Percentiles rank a stretch among this genome's conserved stretches.
These are phyloP conservation scores for Cantharis lateralis DNA, from an alignment of 2,888 invertebrate genomes.

Conservation along the genomic window DNA sequence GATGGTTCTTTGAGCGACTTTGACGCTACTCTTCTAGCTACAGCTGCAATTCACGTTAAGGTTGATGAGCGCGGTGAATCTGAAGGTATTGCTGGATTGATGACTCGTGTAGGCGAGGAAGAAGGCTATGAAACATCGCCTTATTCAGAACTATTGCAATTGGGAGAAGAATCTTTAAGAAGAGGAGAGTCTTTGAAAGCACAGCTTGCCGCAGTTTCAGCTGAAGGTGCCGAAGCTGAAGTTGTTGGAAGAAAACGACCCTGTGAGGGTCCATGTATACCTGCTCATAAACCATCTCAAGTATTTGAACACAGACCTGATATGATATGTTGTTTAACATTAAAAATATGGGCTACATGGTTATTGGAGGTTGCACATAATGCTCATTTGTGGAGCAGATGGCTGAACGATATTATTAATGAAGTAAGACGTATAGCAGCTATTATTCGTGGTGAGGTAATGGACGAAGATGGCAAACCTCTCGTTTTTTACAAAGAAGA, in stretches of 20 bases:
- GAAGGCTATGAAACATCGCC: background rate
- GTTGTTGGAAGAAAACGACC: background rate
- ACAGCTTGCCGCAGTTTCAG: background rate
- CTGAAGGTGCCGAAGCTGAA: background rate
- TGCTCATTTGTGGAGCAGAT: conserved; percentile 51
- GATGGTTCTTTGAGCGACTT: background rate
- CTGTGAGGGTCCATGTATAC: conserved; percentile 9
- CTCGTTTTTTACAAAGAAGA: conserved; percentile 34
- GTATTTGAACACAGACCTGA: conserved; percentile 47
- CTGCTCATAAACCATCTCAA: conserved; percentile 43
- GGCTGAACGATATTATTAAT: conserved; percentile 47
- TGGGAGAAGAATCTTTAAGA: background rate
- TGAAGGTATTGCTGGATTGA: background rate
- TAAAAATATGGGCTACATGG: conserved; percentile 52
- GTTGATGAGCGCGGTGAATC: background rate
- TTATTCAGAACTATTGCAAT: background rate
- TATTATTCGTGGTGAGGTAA: conserved; percentile 38
- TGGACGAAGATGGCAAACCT: conserved; percentile 34
- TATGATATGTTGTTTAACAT: conserved; percentile 49
- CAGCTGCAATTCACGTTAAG: background rate
- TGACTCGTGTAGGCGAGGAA: background rate
- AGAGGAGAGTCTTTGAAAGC: background rate
- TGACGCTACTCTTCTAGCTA: background rate
- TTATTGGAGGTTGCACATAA: conserved; percentile 50
- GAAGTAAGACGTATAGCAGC: conserved; percentile 46